Conservation (phyloP, 2,113 vertebrate genomes). For the Salvelinus namaycush region DNA sequence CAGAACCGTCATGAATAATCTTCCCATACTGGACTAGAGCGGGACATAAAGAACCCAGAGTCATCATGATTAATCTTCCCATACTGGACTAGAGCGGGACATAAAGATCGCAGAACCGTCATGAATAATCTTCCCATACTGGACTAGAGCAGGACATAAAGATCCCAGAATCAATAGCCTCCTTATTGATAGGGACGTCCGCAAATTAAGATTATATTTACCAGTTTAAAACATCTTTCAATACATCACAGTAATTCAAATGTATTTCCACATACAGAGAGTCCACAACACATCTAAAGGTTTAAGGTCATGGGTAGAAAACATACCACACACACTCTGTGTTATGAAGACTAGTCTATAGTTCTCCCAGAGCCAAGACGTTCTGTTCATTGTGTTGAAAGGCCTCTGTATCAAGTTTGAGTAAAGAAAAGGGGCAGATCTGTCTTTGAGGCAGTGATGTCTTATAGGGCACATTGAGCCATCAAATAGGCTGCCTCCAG, state of each 20-base stretch:
- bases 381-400: slow-evolving; percentile 60
- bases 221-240: slow-evolving; percentile 51
- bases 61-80: too few relatives aligned
- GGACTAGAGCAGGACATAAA: slow-evolving; percentile 46
- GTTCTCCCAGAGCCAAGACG: slow-evolving; percentile 18
- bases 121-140: too few relatives aligned
- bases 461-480: slow-evolving; percentile 71
- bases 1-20: too few relatives aligned
- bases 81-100: too few relatives aligned
- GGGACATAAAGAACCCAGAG: too few relatives aligned
- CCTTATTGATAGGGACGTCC: slow-evolving; percentile 69
- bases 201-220: slow-evolving; percentile 74
- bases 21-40: too few relatives aligned
- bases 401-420: slow-evolving; percentile 68
- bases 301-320: slow-evolving; percentile 13
- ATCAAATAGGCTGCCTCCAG: slow-evolving; percentile 63
- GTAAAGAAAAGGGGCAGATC: slow-evolving; percentile 63
- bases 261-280: slow-evolving; percentile 44
- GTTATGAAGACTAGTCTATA: slow-evolving; percentile 22
- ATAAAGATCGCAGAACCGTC: too few relatives aligned
- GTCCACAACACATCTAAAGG: slow-evolving; percentile 40
- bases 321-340: slow-evolving; percentile 1
- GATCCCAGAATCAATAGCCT: slow-evolving; percentile 58
- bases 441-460: slow-evolving; percentile 65
- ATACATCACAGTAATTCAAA: slow-evolving; percentile 31